phyloP scores from a whole-genome alignment of 2,797 vertebrate genomes.

The Phataginus tricuspis region DNA sequence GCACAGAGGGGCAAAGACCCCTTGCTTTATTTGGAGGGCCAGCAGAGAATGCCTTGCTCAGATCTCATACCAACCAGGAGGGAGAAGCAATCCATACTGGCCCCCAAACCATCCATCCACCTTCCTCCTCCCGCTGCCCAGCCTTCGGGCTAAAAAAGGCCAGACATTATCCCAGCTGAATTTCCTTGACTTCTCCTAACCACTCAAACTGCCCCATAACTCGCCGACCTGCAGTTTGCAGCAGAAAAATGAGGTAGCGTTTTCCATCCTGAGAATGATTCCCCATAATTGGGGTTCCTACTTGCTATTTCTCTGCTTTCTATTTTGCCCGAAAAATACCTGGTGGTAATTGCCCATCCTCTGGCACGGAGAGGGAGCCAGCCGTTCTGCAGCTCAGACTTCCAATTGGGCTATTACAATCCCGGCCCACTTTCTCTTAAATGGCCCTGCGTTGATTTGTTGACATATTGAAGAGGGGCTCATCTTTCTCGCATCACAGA shows the following conservation, averaged over 20 bases:
- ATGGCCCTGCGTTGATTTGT: conserved; percentile 61
- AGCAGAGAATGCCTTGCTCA: neutral
- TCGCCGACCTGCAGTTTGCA: neutral
- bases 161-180: neutral
- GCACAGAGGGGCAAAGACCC: neutral
- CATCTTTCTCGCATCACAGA: conserved; percentile 59
- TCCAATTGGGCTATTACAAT: conserved; percentile 74
- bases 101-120: neutral
- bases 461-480: conserved; percentile 47
- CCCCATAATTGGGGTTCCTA: conserved; percentile 44
- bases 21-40: neutral
- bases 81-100: neutral
- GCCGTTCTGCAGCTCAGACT: neutral
- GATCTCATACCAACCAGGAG: neutral
- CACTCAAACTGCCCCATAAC: neutral
- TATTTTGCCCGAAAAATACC: conserved; percentile 76
- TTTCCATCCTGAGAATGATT: conserved; percentile 63
- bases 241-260: conserved; percentile 22
- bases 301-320: conserved; percentile 75
- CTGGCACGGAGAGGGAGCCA: conserved; percentile 46
- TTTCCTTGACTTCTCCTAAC: neutral
- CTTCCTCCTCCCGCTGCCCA: too few relatives aligned
- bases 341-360: conserved; percentile 64
- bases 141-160: neutral
- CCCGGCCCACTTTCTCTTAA: conserved; percentile 70